A percentile compares a stretch with the other conserved stretches of the same genome.
Conservation (phyloP, 64 coral and sea anemone species). For the Catalaphyllia jardinei region DNA sequence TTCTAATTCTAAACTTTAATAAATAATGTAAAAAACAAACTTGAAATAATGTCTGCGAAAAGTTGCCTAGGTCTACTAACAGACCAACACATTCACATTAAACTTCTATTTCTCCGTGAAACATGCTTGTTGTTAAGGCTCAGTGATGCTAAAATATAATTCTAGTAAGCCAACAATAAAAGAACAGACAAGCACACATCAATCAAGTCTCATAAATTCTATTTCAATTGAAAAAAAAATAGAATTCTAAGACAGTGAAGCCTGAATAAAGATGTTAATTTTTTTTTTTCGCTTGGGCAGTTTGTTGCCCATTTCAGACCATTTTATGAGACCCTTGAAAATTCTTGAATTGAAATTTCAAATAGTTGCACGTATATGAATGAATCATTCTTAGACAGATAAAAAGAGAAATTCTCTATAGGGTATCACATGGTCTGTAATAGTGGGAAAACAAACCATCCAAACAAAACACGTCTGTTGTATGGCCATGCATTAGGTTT, state of each 20-base stretch:
- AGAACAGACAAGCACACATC: background rate
- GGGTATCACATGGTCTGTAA: too few species aligned
- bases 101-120: background rate
- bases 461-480: too few species aligned
- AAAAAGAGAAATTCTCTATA: too few species aligned
- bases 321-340: background rate
- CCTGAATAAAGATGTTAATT: background rate
- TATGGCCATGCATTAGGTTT: too few species aligned
- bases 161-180: background rate
- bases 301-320: background rate
- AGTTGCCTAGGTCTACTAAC: background rate
- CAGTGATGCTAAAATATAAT: background rate
- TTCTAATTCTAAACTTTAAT: conserved; percentile 2
- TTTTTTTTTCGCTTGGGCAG: too few species aligned
- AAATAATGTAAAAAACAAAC: conserved; percentile 13
- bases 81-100: background rate
- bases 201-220: background rate
- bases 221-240: background rate
- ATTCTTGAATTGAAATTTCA: too few species aligned
- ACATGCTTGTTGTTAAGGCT: background rate
- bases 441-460: too few species aligned
- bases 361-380: too few species aligned
- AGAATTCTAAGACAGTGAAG: background rate
- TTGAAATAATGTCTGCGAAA: conserved; percentile 10
- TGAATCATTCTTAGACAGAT: too few species aligned